These are phyloP conservation scores for Adineta ricciae DNA, from an alignment of 2,888 invertebrate genomes.

Conservation along the genomic window DNA sequence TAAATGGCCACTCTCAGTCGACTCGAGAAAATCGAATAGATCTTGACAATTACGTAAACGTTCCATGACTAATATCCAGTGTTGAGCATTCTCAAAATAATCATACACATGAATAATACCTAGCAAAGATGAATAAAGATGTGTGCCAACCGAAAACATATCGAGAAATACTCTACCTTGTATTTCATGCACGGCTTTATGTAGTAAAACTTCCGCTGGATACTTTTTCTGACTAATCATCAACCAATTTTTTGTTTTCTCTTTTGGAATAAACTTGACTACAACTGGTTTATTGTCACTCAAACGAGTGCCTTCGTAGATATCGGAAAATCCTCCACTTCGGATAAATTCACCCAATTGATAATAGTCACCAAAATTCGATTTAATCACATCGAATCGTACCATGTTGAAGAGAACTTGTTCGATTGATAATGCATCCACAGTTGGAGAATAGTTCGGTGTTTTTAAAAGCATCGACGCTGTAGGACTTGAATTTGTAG, in stretches of 20 bases:
- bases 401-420: conserved; percentile 3
- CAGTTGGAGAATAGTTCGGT: not conserved
- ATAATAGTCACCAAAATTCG: conserved; percentile 19
- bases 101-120: conserved; percentile 56
- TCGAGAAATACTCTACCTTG: not conserved
- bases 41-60: conserved; percentile 46
- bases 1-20: conserved; percentile 51
- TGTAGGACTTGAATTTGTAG: not conserved
- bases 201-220: conserved; percentile 33
- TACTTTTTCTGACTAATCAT: conserved; percentile 32
- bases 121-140: not conserved
- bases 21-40: conserved; percentile 58
- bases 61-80: conserved; percentile 57
- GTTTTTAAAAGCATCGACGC: not conserved
- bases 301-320: conserved; percentile 29
- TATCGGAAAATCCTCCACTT: conserved; percentile 33
- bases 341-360: conserved; percentile 31
- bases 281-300: conserved; percentile 23
- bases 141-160: no score
- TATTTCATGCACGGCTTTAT: conserved; percentile 22
- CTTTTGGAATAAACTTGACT: conserved; percentile 33
- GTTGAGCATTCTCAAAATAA: conserved; percentile 53
- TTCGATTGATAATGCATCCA: not conserved
- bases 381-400: conserved; percentile 6
- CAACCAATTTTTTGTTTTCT: conserved; percentile 34